Evolutionary conservation across 2,797 vertebrate species (phyloP).

Genomic region (Scleropages formosus): DNA sequence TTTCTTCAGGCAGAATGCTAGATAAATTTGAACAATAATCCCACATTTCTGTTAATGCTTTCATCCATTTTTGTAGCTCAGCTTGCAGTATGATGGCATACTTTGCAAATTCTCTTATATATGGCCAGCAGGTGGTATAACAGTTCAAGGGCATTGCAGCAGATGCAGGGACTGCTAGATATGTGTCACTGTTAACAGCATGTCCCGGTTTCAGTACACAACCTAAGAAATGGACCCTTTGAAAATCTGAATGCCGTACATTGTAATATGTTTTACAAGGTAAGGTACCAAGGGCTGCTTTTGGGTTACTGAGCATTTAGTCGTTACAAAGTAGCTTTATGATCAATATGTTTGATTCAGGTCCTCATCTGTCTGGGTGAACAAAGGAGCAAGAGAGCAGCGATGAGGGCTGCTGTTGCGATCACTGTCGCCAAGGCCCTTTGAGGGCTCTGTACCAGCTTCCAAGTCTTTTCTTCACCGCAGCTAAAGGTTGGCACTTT

Average conservation of each 20-base stretch:
- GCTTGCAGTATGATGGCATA: too few species aligned
- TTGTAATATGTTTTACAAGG: constrained; percentile 18
- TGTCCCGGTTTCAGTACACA: background rate
- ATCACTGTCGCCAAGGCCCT: background rate
- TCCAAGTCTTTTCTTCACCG: constrained; percentile 48
- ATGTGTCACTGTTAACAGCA: background rate
- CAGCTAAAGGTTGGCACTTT: constrained; percentile 41
- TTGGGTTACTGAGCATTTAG: constrained; percentile 41
- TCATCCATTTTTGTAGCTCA: too few species aligned
- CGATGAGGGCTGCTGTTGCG: too few species aligned
- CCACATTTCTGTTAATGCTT: too few species aligned
- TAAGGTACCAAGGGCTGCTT: constrained; percentile 5
- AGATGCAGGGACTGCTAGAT: background rate
- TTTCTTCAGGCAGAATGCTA: too few species aligned
- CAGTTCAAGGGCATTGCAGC: background rate
- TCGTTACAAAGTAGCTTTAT: constrained; percentile 44
- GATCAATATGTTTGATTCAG: constrained; percentile 34
- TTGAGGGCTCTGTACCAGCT: background rate
- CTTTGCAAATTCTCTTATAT: too few species aligned
- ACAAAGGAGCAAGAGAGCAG: constrained; percentile 31
- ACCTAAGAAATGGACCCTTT: background rate
- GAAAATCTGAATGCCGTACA: background rate
- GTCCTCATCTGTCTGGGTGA: constrained; percentile 36
- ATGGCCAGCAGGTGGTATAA: background rate
- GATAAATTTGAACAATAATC: too few species aligned